Evolutionary conservation across 2,888 invertebrate genomes (phyloP).

Genomic region (Blastobasis adustella): DNA sequence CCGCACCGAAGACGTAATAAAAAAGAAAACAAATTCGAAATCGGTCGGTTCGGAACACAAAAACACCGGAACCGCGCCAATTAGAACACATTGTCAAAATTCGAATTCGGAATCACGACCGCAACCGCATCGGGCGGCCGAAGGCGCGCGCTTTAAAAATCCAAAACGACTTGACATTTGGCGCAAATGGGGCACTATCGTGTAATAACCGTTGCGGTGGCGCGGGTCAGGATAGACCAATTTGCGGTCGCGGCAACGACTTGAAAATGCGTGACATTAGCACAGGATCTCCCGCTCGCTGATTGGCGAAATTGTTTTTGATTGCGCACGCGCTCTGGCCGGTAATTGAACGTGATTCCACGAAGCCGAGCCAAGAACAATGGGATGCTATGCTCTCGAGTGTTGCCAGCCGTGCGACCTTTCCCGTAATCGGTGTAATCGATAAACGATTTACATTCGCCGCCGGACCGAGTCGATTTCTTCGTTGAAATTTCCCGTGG

Average conservation of each 20-base stretch:
- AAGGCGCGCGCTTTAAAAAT: constrained; percentile 29
- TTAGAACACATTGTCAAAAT: constrained; percentile 58
- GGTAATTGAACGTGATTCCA: constrained; percentile 33
- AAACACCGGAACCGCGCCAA: constrained; percentile 23
- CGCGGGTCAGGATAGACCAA: constrained; percentile 38
- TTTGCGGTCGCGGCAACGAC: constrained; percentile 39
- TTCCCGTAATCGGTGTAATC: constrained; percentile 2
- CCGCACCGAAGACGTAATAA: too few relatives aligned
- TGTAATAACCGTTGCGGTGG: constrained; percentile 33
- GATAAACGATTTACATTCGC: neutral
- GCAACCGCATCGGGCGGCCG: constrained; percentile 25
- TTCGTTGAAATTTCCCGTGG: too few relatives aligned
- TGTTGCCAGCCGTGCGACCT: constrained; percentile 7
- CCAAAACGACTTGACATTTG: constrained; percentile 45
- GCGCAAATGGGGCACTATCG: constrained; percentile 25
- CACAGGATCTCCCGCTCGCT: constrained; percentile 45
- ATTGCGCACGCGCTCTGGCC: constrained; percentile 43
- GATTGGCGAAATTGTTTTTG: constrained; percentile 53
- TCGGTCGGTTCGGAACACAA: constrained; percentile 8
- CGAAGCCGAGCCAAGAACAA: constrained; percentile 6
- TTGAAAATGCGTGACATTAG: constrained; percentile 45
- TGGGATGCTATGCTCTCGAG: constrained; percentile 5
- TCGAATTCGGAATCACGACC: constrained; percentile 21
- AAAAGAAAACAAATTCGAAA: too few relatives aligned
- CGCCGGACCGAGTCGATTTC: neutral